Base-by-base conservation (phyloP, 2,888 invertebrate genomes). In the Germaria angustata region DNA sequence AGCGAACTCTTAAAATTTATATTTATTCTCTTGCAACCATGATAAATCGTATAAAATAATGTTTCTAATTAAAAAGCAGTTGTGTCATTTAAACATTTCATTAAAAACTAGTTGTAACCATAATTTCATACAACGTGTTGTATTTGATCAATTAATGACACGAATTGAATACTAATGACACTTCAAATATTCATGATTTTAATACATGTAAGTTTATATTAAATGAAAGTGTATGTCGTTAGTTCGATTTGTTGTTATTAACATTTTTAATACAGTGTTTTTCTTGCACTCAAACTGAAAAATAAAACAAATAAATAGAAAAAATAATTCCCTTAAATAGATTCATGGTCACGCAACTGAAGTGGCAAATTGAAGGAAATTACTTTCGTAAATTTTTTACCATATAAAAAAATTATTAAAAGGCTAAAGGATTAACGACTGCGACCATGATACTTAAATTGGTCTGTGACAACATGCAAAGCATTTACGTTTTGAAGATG, bases 121-220 rank as follows among this genome's bases (percentile, higher is more conserved):
- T 17, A 32, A 57, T 44, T 28, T 34, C 15, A 5, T 57, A 34
- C 51, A 66, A 69, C 69, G 36, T 55, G 44, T 55, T 68, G 51
- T 53, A 49, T 32, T 69, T 57, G 22, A 69, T 55, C 41, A 44
- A 69, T 69, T 69, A 55, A 69, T 57, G 41, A 57, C 55, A 69
- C 34, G n/a, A 69, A 69, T 57, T 69, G 20, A 57, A 69, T 69
- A 32, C 32, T 44, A 69, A 57, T 69, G 55, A 55, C 44, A 57
- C 69, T 55, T 69, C 55, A 57, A 69, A 69, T 55, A 44, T 44
- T 44, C 28, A 69, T 69, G 55, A n/a, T n/a, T n/a, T 71, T 59
- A 57, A 59, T 44, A 59, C 34, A 36, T 71, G 71, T 59, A 36
- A 46, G 22, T 22, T n/a, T 46, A 1, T 13, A 24, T 22, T 49